Evolutionary conservation across 2,797 vertebrate species (phyloP).

Genomic region (Eurystomus glaucurus): DNA sequence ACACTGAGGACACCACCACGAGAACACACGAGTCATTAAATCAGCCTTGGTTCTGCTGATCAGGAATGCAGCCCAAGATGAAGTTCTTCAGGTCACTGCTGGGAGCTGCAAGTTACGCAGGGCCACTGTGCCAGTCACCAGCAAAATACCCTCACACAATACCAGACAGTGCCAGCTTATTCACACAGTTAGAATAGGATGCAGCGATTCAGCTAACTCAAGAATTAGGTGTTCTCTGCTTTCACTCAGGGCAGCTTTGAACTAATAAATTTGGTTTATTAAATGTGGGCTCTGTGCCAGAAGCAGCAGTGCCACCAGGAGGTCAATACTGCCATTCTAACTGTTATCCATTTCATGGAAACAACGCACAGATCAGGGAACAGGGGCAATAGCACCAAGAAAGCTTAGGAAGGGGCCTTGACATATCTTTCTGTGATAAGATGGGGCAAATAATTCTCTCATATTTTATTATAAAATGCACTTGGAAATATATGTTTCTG

Average conservation of each 20-base stretch:
- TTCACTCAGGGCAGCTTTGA: neutral
- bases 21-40: neutral
- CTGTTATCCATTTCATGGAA: neutral
- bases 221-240: neutral
- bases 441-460: neutral
- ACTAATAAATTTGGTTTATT: neutral
- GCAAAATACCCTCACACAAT: neutral
- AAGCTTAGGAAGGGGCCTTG: rapidly evolving
- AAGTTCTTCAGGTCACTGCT: neutral
- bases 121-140: neutral
- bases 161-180: neutral
- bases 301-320: neutral
- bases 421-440: neutral
- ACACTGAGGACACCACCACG: neutral
- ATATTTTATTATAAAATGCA: neutral
- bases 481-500: neutral
- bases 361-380: rapidly evolving
- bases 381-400: neutral
- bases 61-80: neutral
- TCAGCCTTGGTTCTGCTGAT: neutral
- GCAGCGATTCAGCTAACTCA: neutral
- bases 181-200: rapidly evolving
- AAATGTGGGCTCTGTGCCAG: neutral
- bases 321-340: neutral
- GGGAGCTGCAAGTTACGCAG: neutral